Conservation (phyloP, 2,797 vertebrate genomes). For the Enteromius unitaeniatus region DNA sequence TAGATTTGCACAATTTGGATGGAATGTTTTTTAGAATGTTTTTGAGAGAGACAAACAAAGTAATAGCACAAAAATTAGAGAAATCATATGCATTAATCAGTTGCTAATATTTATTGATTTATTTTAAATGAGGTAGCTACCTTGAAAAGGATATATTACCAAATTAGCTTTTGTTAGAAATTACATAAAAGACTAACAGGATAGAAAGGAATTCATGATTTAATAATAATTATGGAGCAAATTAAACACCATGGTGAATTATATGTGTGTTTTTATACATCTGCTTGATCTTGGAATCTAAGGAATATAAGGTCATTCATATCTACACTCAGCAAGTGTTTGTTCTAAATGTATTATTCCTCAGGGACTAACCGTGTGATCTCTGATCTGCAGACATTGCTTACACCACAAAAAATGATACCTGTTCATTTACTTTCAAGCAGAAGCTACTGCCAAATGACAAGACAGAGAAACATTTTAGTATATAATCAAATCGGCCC, state of each 20-base stretch:
- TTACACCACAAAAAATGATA: conserved; percentile 1
- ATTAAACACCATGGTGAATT: conserved; percentile 58
- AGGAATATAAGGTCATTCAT: conserved; percentile 69
- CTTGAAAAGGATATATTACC: neutral
- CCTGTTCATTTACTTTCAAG: neutral
- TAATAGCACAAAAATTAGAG: neutral
- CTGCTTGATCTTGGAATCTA: conserved; percentile 66
- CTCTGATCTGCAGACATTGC: neutral
- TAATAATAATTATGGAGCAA: conserved; percentile 46
- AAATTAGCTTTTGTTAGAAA: neutral
- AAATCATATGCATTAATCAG: neutral
- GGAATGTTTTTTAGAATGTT: neutral
- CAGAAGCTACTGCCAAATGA: neutral
- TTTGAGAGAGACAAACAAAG: neutral
- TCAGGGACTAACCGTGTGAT: neutral
- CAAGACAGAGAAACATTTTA: neutral
- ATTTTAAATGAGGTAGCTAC: neutral
- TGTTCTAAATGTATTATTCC: neutral
- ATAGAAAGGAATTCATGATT: neutral
- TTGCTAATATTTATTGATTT: neutral
- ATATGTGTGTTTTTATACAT: conserved; percentile 65
- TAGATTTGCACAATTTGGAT: neutral
- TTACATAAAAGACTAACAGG: neutral
- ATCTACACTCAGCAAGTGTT: conserved; percentile 63
- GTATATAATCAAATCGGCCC: neutral